Evolutionary conservation across 1,140 invertebrate genomes (phyloP), one percentile per base, ranked within the genome.

Genomic region (Drosophila carrolli): DNA sequence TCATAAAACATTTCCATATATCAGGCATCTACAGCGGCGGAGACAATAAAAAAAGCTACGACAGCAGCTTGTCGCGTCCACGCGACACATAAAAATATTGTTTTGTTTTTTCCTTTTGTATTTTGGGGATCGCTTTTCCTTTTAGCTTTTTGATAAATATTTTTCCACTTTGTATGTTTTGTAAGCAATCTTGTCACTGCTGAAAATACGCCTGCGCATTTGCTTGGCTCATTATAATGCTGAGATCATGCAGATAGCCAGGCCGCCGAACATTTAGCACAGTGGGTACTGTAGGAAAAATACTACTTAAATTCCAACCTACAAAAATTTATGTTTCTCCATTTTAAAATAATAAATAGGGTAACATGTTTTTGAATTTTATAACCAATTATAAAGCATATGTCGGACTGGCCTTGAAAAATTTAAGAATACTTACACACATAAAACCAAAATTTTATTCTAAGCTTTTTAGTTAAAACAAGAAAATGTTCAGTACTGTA

Each of bases 191-290:
- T 68, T 68, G 65, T 68, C 46, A 44, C 57, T 51, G 59, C 56
- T 76, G 48, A 75, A 75, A 57, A 76, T 66, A 76, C 72, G 65
- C 65, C 75, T 71, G 51, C 75, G 75, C 73, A 57, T 56, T 78
- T 41, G 48, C 23, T 23, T 58, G 54, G 50, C 53, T 71, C 68
- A 71, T 71, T 71, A 71, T 71, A 71, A 57, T 71, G 68, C 44
- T 47, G 29, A 57, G 68, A 72, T 72, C 68, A 70, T 19, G 27
- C 43, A 55, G 67, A 71, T 70, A 71, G 68, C 51, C 43, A 29
- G 16, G 46, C n/a, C 66, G 11, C 19, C n/a, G 37, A 57, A 70
- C 41, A 57, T 58, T 56, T 50, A 1, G 4, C 5, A 71, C 51
- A 29, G 44, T 71, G 65, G 65, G 35, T 41, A 13, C 10, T 35